Percentiles rank a stretch among this genome's conserved stretches.
phyloP scores from a whole-genome alignment of 2,797 vertebrate genomes.

The Arrhamphus sclerolepis region DNA sequence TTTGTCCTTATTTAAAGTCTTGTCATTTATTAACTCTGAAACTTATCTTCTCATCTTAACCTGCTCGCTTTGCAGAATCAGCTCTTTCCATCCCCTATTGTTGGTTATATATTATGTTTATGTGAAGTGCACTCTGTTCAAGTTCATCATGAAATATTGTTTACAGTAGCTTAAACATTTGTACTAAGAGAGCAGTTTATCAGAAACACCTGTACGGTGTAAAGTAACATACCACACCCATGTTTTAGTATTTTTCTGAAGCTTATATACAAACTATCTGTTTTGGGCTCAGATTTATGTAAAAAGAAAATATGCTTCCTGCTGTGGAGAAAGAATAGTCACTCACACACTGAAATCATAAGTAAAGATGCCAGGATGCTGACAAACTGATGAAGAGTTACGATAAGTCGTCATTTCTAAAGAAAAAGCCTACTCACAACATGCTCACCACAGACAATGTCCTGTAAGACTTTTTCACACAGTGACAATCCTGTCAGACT shows the following conservation, averaged over 20 bases:
- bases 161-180: slow-evolving; percentile 25
- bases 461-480: slow-evolving; percentile 17
- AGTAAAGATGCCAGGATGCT: slow-evolving; percentile 6
- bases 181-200: background rate
- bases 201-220: background rate
- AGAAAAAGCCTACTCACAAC: slow-evolving; percentile 12
- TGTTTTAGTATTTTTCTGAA: too few species aligned
- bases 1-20: background rate
- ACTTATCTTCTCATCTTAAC: slow-evolving; percentile 19
- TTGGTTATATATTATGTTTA: background rate
- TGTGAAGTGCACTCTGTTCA: background rate
- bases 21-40: slow-evolving; percentile 33
- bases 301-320: too few species aligned
- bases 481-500: slow-evolving; percentile 17
- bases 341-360: too few species aligned
- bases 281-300: too few species aligned
- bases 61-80: slow-evolving; percentile 20
- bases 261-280: too few species aligned
- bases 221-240: too few species aligned
- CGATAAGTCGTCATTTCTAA: slow-evolving; percentile 16
- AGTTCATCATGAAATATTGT: background rate
- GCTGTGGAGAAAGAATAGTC: too few species aligned
- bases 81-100: slow-evolving; percentile 9
- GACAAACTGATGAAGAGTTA: slow-evolving; percentile 8
- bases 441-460: slow-evolving; percentile 10